Percentiles rank a stretch among this genome's conserved stretches.
These are phyloP conservation scores for Perdita meconis DNA, from an alignment of 2,888 invertebrate genomes.

Conservation along the genomic window DNA sequence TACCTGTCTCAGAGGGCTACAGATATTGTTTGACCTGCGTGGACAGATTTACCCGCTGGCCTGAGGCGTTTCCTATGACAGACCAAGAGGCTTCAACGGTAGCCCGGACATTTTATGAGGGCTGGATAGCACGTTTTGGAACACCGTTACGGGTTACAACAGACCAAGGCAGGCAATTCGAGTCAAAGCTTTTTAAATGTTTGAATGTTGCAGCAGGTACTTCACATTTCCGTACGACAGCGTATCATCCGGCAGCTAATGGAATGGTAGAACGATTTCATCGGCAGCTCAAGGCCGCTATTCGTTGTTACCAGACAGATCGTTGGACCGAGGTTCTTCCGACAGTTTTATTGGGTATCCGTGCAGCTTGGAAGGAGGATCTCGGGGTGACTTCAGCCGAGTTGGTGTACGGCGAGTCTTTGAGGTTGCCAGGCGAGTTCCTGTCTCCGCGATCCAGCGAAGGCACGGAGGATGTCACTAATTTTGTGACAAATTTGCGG, in stretches of 20 bases:
- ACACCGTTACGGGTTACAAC: constrained; percentile 8
- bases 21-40: too few species aligned
- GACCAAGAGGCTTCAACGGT: constrained; percentile 6
- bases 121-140: neutral
- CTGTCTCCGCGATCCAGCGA: too few species aligned
- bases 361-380: neutral
- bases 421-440: too few species aligned
- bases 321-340: too few species aligned
- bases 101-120: neutral
- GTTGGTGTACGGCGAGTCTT: too few species aligned
- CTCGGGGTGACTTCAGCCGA: neutral
- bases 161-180: constrained; percentile 18
- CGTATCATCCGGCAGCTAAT: neutral
- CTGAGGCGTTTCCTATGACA: too few species aligned
- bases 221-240: too few species aligned
- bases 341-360: neutral
- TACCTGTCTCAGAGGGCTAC: too few species aligned
- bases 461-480: neutral
- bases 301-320: too few species aligned
- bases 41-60: too few species aligned
- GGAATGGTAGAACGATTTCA: neutral
- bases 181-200: neutral
- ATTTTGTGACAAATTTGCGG: neutral
- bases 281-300: neutral
- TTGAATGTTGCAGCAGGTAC: too few species aligned